Evolutionary conservation across 35 echinoderm and acorn worm genomes (phyloP).

Genomic region (Ophiothrix spiculata): DNA sequence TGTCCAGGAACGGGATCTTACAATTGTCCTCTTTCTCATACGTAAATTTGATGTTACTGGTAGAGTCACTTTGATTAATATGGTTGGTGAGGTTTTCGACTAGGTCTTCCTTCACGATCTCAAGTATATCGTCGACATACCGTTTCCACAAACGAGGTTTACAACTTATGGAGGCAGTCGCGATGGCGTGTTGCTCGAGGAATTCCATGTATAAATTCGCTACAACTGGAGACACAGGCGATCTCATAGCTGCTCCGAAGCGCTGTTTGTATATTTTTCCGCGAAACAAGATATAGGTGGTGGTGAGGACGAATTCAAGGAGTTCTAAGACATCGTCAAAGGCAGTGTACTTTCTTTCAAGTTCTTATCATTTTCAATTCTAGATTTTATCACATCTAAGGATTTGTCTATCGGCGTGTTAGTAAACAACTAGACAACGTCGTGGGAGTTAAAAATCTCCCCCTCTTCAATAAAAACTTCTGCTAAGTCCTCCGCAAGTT

Average conservation of each 20-base stretch:
- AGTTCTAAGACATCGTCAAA: background rate
- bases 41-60: too few relatives aligned
- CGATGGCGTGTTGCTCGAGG: constrained; percentile 19
- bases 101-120: background rate
- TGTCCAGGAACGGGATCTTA: too few relatives aligned
- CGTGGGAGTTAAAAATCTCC: constrained; percentile 33
- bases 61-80: too few relatives aligned
- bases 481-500: too few relatives aligned
- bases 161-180: background rate
- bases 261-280: constrained; percentile 17
- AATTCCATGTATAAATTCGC: constrained; percentile 19
- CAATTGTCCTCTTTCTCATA: too few relatives aligned
- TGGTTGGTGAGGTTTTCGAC: too few relatives aligned
- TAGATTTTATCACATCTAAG: constrained; percentile 1
- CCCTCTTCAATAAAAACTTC: too few relatives aligned
- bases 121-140: constrained; percentile 11
- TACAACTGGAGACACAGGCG: constrained; percentile 25
- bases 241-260: constrained; percentile 22
- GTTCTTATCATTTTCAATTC: background rate
- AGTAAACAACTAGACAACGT: constrained; percentile 20
- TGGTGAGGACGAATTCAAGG: constrained; percentile 1
- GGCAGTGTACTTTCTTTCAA: background rate
- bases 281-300: constrained; percentile 3
- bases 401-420: background rate
- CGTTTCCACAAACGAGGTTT: constrained; percentile 3